Percentiles rank a stretch among this genome's conserved stretches.
These are phyloP conservation scores for Manis javanica DNA, from an alignment of 2,797 vertebrate genomes.

Conservation along the genomic window DNA sequence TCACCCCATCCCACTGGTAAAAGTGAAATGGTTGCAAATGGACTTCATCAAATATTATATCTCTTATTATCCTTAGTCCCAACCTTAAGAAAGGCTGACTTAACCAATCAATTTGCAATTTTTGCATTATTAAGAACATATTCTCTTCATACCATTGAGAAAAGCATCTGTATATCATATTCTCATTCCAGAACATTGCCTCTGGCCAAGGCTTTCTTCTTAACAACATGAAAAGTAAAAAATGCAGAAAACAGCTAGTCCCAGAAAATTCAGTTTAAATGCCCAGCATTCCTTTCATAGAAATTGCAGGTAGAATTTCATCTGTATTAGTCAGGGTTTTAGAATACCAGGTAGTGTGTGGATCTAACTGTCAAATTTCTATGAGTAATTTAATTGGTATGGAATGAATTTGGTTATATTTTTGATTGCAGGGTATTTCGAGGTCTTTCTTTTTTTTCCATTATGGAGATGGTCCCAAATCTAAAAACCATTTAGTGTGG, in stretches of 20 bases:
- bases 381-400: conserved; percentile 79
- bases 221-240: conserved; percentile 74
- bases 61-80: conserved; percentile 49
- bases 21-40: conserved; percentile 73
- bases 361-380: conserved; percentile 74
- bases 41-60: conserved; percentile 56
- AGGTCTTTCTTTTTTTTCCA: conserved; percentile 59
- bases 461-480: conserved; percentile 53
- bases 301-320: conserved; percentile 80
- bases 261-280: conserved; percentile 82
- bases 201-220: conserved; percentile 81
- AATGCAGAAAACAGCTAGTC: conserved; percentile 78
- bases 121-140: conserved; percentile 81
- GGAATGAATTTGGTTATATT: conserved; percentile 76
- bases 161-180: conserved; percentile 74
- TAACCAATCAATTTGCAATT: conserved; percentile 79
- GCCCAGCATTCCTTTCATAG: conserved; percentile 75
- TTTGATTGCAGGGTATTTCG: conserved; percentile 75
- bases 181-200: conserved; percentile 77
- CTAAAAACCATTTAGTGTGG: conserved; percentile 53
- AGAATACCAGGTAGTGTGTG: conserved; percentile 70
- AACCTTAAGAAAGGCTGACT: conserved; percentile 61
- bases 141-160: conserved; percentile 64
- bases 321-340: conserved; percentile 81
- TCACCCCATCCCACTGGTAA: conserved; percentile 11